These are phyloP conservation scores for Sphyrna mokarran DNA, from an alignment of 2,113 vertebrate genomes.

Conservation along the genomic window DNA sequence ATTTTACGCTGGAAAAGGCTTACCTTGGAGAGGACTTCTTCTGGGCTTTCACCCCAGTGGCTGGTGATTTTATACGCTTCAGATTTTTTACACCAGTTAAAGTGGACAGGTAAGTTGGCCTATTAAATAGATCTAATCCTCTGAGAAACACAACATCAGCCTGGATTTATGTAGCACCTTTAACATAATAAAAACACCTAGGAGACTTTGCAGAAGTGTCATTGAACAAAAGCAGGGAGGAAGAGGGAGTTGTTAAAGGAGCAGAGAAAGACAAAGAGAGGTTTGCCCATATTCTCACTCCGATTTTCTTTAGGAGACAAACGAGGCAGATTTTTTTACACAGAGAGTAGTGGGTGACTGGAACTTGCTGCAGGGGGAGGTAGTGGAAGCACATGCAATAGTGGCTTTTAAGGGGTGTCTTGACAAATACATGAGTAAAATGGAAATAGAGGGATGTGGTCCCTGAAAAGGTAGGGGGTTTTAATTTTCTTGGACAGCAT, in stretches of 20 bases:
- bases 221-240: neutral
- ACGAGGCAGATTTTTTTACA: no score
- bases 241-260: neutral
- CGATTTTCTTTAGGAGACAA: no score
- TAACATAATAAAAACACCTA: neutral
- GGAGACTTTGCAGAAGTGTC: neutral
- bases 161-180: neutral
- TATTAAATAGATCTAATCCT: neutral
- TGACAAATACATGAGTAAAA: no score
- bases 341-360: no score
- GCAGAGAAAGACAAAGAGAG: neutral
- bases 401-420: no score
- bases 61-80: constrained; percentile 92
- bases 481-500: no score
- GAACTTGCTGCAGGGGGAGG: no score
- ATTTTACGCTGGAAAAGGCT: constrained; percentile 96
- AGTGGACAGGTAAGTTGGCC: constrained; percentile 73
- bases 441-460: no score
- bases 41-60: constrained; percentile 93
- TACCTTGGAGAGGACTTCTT: constrained; percentile 96
- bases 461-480: no score
- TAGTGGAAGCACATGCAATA: no score
- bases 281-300: no score
- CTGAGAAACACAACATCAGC: neutral
- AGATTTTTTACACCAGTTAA: constrained; percentile 91